Evolutionary conservation across 1,140 invertebrate genomes (phyloP), one percentile per base, ranked within the genome.

Genomic region (Drosophila sturtevanti): DNA sequence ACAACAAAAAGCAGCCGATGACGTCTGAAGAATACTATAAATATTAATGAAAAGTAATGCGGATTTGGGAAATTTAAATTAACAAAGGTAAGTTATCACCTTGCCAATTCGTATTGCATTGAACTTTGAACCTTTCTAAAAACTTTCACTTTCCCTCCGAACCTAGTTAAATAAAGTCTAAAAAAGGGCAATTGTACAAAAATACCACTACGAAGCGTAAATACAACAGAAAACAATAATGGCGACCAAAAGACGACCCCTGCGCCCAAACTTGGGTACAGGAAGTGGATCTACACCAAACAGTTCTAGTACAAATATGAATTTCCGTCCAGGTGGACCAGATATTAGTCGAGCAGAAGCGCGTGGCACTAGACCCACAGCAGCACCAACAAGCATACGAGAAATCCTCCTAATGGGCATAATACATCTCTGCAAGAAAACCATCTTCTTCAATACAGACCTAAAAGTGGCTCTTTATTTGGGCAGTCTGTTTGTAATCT

Each of bases 401-500:
- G 95, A 98, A 92, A 95, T 98, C 54, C 91, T 98, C 1, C 92
- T 96, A 9, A 95, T 97, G 89, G 95, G 98, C 93, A 91, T 98
- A n/a, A 93, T 98, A 85, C 96, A 97, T 89, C 81, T 97, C 37
- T 98, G 97, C 90, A 97, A 97, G 86, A 98, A 96, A 86, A 94
- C 96, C 1, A 93, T 98, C 31, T 96, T 98, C 75, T 95, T 97
- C 72, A 95, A 98, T 79, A 96, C 95, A 0, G 95, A 95, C 77
- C 94, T 96, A n/a, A 98, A 98, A 93, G 95, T 98, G 77, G 95
- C 94, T 3, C 92, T 98, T 14, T 99, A 99, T 92, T 93, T 97
- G 72, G 94, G 94, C 51, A 94, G 95, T 77, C 93, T 98, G 55
- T 96, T 99, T 87, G 87, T 97, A 56, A 94, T 97, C 7, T 98